Percentiles rank a stretch among this genome's conserved stretches.
Evolutionary conservation across 2,113 vertebrate genomes (phyloP).

Genomic region (Heliornis fulica): DNA sequence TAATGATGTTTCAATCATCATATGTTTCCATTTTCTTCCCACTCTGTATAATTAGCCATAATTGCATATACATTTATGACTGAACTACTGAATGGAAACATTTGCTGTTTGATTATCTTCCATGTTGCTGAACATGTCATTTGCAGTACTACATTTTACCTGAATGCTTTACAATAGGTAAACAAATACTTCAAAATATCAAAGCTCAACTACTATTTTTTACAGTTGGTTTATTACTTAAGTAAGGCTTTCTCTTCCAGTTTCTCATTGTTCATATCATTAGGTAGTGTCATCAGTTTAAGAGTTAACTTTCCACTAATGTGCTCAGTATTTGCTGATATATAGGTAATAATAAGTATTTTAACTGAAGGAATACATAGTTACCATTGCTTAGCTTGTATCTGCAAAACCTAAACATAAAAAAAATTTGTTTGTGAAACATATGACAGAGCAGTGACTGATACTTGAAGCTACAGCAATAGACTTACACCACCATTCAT

Average conservation of each 20-base stretch:
- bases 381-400: background rate
- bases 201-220: background rate
- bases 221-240: background rate
- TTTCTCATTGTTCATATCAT: background rate
- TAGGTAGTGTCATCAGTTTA: background rate
- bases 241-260: background rate
- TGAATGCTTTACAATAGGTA: background rate
- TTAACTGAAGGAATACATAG: slow-evolving; percentile 7
- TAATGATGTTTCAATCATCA: background rate
- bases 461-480: background rate
- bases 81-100: background rate
- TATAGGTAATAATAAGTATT: background rate
- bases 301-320: background rate
- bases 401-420: background rate
- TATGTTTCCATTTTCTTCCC: background rate
- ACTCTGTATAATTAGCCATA: background rate
- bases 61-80: background rate
- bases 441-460: background rate
- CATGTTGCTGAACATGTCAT: background rate
- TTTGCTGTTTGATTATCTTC: background rate
- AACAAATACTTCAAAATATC: background rate
- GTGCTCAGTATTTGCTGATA: background rate
- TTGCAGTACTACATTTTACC: background rate
- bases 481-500: background rate
- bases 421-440: background rate